Evolutionary conservation across 2,113 vertebrate genomes (phyloP), one percentile per base, ranked within the genome.

Genomic region (Lepidothrix coronata): DNA sequence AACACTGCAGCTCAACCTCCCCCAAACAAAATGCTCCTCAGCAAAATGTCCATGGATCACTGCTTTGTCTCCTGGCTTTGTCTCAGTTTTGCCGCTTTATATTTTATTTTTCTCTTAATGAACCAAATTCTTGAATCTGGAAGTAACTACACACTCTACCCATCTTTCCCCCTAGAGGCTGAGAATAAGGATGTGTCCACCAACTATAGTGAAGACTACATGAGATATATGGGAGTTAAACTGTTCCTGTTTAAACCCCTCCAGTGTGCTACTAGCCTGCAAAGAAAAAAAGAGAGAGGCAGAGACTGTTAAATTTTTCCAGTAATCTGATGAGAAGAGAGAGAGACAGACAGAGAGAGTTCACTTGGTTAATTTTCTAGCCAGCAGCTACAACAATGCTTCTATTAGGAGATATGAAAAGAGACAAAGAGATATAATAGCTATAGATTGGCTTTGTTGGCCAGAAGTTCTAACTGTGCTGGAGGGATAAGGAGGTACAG

Each of bases 341-440:
- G 90, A 91, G 94, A 94, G 59, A 88, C 12, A 95, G 85, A 81
- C 76, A 95, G 92, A 73, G 43, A 93, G 91, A 97, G 96, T 97
- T 98, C 97, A 97, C 93, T 96, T 97, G 97, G 93, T 92, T 97
- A 96, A 97, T 97, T 97, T 98, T 97, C 95, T 96, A 97, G 95
- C 96, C 94, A 98, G 96, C 78, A 98, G 97, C 93, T 94, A 88
- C 93, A 97, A 94, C 91, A 95, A 86, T 81, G 65, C 82, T 96
- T 98, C 96, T 93, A 93, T 95, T 95, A 94, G 91, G 89, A 97
- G 87, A 96, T 84, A 96, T 78, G 92, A 96, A 97, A 97, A 94
- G 93, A 96, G 93, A 97, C 95, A 96, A 97, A 97, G 93, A 96
- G 90, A 95, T 97, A 95, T 93, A 96, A 95, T 97, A 96, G 93